Conservation (phyloP, 2,888 invertebrate species). For the Coenonympha glycerion region DNA sequence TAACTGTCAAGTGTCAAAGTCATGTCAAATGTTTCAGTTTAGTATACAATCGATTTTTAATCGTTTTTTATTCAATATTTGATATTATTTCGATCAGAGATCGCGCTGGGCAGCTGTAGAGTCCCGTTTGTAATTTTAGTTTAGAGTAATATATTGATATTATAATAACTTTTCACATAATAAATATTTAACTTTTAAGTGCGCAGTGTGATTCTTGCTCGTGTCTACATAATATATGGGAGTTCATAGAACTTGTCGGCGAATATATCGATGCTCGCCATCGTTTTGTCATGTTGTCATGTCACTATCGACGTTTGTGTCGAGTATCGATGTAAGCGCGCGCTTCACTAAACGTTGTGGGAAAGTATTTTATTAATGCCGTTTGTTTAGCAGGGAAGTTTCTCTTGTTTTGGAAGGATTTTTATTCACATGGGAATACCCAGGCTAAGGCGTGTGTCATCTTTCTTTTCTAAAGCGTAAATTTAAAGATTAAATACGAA, state of each 20-base stretch:
- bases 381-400: neutral
- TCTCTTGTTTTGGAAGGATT: too few relatives aligned
- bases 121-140: neutral
- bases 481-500: too few relatives aligned
- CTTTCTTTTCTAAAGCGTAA: too few relatives aligned
- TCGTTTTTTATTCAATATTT: neutral
- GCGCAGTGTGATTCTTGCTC: slow-evolving; percentile 21
- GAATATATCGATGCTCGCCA: neutral
- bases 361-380: neutral
- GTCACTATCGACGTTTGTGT: slow-evolving; percentile 1
- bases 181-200: slow-evolving; percentile 28
- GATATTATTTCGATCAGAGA: neutral
- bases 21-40: neutral
- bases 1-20: neutral
- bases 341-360: neutral
- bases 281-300: slow-evolving; percentile 12
- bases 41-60: neutral
- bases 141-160: slow-evolving; percentile 31
- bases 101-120: neutral
- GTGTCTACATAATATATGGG: slow-evolving; percentile 21
- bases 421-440: too few relatives aligned
- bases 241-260: slow-evolving; percentile 29
- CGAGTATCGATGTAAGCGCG: neutral
- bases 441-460: too few relatives aligned
- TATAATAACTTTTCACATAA: slow-evolving; percentile 38